Conservation (phyloP, 2,113 vertebrate species). For the Tylochromis polylepis region DNA sequence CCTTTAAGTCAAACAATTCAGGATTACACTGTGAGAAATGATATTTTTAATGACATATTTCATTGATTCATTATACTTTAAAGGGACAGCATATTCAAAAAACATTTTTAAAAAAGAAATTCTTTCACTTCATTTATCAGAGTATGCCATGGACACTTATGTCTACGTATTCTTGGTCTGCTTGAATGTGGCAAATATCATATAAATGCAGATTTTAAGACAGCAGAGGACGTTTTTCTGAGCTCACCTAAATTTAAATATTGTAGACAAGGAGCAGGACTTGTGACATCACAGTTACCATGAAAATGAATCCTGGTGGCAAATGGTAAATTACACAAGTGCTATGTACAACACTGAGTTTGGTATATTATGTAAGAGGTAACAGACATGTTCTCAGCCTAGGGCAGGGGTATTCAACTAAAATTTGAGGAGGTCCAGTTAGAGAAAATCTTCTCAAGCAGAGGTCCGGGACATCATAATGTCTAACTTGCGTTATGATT, state of each 20-base stretch:
- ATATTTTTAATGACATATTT: background rate
- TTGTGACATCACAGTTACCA: background rate
- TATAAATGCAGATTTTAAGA: background rate
- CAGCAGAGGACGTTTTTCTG: background rate
- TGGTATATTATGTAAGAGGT: background rate
- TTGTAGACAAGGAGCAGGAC: background rate
- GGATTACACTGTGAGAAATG: background rate
- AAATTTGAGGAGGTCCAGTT: no score
- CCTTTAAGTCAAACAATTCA: background rate
- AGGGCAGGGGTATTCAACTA: no score
- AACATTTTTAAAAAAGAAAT: no score
- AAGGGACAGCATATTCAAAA: background rate
- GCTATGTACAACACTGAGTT: background rate
- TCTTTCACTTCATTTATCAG: background rate
- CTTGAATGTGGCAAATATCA: background rate
- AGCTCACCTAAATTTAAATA: background rate
- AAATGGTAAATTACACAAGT: background rate
- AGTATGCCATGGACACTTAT: background rate
- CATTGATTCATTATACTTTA: background rate
- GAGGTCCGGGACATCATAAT: no score
- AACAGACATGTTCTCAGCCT: background rate
- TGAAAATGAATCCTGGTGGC: background rate
- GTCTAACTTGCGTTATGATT: no score
- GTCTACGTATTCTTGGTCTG: background rate
- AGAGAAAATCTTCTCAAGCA: no score